Percentiles rank a stretch among this genome's conserved stretches.
Conservation (phyloP, 1,140 invertebrate genomes). For the Metaphire vulgaris region DNA sequence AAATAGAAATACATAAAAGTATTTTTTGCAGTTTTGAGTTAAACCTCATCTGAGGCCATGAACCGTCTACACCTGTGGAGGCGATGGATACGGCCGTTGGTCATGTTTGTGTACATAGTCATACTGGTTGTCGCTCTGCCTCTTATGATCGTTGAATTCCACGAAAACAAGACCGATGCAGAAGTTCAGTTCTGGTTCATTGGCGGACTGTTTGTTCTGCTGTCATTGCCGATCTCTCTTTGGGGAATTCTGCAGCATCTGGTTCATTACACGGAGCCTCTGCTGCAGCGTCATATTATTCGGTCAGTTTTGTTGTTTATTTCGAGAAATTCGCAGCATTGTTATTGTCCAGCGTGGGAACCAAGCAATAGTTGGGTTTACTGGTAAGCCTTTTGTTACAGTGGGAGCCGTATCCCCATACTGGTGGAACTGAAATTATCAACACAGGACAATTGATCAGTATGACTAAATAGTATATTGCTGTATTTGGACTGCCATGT, state of each 20-base stretch:
- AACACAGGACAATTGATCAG: too few relatives aligned
- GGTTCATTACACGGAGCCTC: conserved; percentile 85
- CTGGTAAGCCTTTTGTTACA: too few relatives aligned
- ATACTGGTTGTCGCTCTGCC: conserved; percentile 76
- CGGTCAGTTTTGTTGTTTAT: conserved; percentile 56
- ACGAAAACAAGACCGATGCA: conserved; percentile 39
- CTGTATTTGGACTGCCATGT: too few relatives aligned
- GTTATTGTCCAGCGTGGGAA: too few relatives aligned
- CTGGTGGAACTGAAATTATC: too few relatives aligned
- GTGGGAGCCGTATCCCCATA: too few relatives aligned
- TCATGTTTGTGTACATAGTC: conserved; percentile 70
- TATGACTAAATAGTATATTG: too few relatives aligned
- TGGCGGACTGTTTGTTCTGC: conserved; percentile 80
- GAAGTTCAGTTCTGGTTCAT: conserved; percentile 65
- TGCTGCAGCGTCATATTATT: conserved; percentile 84
- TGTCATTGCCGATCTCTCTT: conserved; percentile 82
- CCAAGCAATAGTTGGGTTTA: too few relatives aligned
- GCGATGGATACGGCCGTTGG: conserved; percentile 77
- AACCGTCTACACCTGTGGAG: conserved; percentile 59
- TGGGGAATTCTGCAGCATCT: conserved; percentile 91
- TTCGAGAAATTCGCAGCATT: conserved; percentile 12
- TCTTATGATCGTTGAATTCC: conserved; percentile 64
- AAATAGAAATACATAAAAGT: too few relatives aligned
- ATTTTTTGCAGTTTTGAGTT: too few relatives aligned
- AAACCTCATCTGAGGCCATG: too few relatives aligned